Conservation (phyloP, 53 echinoderm and acorn worm genomes). For the Holothuria leucospilota region DNA sequence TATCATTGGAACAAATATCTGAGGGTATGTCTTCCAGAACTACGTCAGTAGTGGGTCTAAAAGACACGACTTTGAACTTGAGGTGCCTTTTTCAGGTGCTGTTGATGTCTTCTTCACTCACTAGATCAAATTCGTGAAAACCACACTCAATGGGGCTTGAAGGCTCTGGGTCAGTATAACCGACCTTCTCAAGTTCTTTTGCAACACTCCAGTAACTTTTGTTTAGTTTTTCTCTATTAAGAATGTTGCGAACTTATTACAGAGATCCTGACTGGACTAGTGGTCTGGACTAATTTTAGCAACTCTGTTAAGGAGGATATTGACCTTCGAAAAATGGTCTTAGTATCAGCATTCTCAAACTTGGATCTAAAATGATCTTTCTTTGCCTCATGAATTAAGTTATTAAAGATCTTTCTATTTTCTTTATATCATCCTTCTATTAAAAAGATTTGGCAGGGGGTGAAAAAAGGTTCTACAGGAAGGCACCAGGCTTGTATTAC, state of each 20-base stretch:
- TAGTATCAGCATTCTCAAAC: slow-evolving; percentile 54
- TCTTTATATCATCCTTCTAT: no score
- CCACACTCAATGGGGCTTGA: background rate
- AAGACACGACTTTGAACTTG: slow-evolving; percentile 45
- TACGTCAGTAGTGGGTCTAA: slow-evolving; percentile 55
- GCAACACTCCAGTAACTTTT: background rate
- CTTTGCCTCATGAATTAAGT: slow-evolving; percentile 35
- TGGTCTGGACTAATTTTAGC: slow-evolving; percentile 56
- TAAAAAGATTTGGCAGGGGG: no score
- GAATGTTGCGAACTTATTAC: slow-evolving; percentile 40
- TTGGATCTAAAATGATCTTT: slow-evolving; percentile 31
- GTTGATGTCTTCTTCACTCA: slow-evolving; percentile 22
- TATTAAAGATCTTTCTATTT: no score
- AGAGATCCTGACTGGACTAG: slow-evolving; percentile 45
- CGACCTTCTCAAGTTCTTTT: background rate
- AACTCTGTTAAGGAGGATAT: slow-evolving; percentile 43
- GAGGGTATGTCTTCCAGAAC: slow-evolving; percentile 42
- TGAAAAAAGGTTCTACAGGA: no score
- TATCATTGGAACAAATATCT: slow-evolving; percentile 48
- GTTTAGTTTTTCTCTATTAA: slow-evolving; percentile 32
- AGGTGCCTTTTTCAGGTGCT: slow-evolving; percentile 27
- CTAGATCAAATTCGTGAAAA: background rate
- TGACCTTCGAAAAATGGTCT: slow-evolving; percentile 55
- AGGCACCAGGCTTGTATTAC: no score
- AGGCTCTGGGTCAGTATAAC: no score